Evolutionary conservation across 2,113 vertebrate species (phyloP).

Genomic region (Poecile atricapillus): DNA sequence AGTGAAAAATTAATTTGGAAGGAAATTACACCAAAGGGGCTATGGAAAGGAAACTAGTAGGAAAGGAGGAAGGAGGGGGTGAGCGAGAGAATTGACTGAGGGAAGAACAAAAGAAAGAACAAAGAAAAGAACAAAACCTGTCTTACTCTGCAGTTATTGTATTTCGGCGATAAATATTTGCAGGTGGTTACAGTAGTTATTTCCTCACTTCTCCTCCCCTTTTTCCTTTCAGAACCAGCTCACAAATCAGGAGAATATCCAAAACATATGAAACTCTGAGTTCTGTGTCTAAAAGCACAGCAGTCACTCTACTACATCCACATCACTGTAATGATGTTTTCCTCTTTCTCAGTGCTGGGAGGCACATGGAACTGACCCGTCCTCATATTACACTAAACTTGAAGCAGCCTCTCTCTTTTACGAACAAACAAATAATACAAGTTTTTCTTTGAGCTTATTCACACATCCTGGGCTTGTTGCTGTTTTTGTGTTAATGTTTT

Average conservation of each 20-base stretch:
- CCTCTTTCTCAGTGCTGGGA: not conserved
- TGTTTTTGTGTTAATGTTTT: not conserved
- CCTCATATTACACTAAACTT: not conserved
- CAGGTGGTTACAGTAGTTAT: constrained; percentile 40
- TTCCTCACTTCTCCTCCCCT: not conserved
- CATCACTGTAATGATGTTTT: not conserved
- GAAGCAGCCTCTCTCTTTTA: not conserved
- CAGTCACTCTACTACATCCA: not conserved
- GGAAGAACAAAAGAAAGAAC: constrained; percentile 44
- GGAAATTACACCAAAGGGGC: not conserved
- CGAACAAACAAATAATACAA: not conserved
- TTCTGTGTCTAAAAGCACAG: not conserved
- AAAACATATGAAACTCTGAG: constrained; percentile 3
- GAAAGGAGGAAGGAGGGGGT: not conserved
- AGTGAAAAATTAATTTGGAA: constrained; percentile 12
- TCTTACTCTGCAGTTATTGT: not conserved
- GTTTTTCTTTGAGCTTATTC: not conserved
- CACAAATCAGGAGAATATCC: constrained; percentile 11
- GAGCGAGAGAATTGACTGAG: not conserved
- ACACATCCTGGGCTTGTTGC: not conserved
- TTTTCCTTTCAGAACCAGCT: not conserved
- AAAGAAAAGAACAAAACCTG: not conserved
- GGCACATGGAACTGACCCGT: not conserved
- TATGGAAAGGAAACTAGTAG: not conserved
- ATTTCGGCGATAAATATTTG: constrained; percentile 33